Conservation (phyloP, 2,888 invertebrate genomes). For the Cephus pulcher region DNA sequence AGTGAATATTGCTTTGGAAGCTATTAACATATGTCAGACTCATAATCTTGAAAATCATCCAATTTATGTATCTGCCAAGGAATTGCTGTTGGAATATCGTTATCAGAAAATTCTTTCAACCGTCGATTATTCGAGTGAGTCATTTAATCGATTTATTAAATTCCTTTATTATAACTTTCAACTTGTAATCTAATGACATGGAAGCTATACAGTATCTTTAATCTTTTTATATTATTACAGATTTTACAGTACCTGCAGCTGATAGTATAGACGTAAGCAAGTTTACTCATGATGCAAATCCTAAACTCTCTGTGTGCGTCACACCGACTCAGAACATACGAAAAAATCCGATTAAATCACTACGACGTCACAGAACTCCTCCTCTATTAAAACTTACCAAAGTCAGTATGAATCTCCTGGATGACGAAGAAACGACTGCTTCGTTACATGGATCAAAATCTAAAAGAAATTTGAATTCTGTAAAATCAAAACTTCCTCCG, state of each 20-base stretch:
- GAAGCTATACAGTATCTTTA: neutral
- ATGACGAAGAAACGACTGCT: slow-evolving; percentile 24
- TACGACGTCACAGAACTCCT: slow-evolving; percentile 41
- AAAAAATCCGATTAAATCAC: slow-evolving; percentile 26
- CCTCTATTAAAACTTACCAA: slow-evolving; percentile 41
- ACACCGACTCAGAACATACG: slow-evolving; percentile 34
- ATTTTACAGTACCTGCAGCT: slow-evolving; percentile 39
- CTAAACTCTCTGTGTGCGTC: slow-evolving; percentile 19
- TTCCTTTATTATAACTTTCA: neutral
- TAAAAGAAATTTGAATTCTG: slow-evolving; percentile 5
- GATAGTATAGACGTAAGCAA: slow-evolving; percentile 31
- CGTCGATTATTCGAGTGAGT: slow-evolving; percentile 34
- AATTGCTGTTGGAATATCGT: slow-evolving; percentile 39
- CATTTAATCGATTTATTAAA: slow-evolving; percentile 3
- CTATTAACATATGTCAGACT: slow-evolving; percentile 38
- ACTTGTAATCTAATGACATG: neutral
- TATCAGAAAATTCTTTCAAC: slow-evolving; percentile 31
- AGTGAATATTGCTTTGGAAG: slow-evolving; percentile 35
- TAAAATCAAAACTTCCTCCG: neutral
- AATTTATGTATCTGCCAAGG: slow-evolving; percentile 41
- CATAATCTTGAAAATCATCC: slow-evolving; percentile 48
- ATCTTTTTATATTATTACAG: slow-evolving; percentile 28
- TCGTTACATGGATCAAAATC: neutral
- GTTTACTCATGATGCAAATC: slow-evolving; percentile 16
- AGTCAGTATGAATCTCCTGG: slow-evolving; percentile 30